phyloP scores from a whole-genome alignment of 2,797 vertebrate genomes.

The Argya squamiceps region DNA sequence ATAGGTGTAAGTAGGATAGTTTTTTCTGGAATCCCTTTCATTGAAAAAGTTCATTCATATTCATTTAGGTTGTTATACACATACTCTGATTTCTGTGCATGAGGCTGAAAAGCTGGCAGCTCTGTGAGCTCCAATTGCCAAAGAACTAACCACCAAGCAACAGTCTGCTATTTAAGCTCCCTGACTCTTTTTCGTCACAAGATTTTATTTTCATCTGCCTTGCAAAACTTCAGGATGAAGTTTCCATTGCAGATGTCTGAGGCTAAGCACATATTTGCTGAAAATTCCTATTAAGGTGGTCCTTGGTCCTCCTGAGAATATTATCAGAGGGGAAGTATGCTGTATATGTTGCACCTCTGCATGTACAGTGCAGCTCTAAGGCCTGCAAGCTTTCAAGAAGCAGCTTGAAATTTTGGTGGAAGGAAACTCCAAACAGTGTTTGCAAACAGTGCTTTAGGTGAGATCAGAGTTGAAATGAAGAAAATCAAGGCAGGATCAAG shows the following conservation, averaged over 20 bases:
- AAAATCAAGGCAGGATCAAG: background rate
- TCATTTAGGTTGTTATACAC: background rate
- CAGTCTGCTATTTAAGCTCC: conserved; percentile 5
- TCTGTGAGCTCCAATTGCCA: background rate
- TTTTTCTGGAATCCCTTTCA: background rate
- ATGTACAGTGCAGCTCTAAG: background rate
- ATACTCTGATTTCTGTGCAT: background rate
- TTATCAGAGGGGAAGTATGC: background rate
- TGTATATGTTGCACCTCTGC: background rate
- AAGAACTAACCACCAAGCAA: conserved; percentile 12
- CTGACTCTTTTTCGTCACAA: background rate
- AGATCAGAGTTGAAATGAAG: background rate
- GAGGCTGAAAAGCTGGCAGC: background rate
- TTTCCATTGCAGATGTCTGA: conserved; percentile 15
- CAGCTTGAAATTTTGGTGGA: background rate
- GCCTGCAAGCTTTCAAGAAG: background rate
- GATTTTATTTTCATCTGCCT: conserved; percentile 13
- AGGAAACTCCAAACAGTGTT: background rate
- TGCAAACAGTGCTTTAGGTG: background rate
- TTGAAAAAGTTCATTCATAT: background rate
- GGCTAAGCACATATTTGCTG: background rate
- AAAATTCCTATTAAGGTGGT: background rate
- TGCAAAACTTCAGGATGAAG: background rate
- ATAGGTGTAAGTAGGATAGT: background rate
- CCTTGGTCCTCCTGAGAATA: background rate